These are phyloP conservation scores for Macrochelys suwanniensis DNA, from an alignment of 2,797 vertebrate genomes.

Conservation along the genomic window DNA sequence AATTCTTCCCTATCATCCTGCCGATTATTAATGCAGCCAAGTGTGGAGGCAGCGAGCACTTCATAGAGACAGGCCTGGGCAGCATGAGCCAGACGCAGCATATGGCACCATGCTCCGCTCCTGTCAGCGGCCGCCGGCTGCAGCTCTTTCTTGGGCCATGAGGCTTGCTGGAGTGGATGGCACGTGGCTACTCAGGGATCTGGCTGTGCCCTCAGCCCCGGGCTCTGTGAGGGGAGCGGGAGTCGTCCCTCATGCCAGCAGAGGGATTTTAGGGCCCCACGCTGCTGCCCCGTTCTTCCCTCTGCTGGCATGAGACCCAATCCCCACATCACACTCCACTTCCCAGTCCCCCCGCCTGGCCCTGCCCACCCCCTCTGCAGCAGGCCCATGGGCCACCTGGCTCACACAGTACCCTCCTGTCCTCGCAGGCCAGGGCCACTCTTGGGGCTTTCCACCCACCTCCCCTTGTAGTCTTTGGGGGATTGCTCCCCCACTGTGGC, in stretches of 20 bases:
- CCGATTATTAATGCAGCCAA: conserved; percentile 71
- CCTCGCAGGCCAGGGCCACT: neutral
- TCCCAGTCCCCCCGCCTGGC: neutral
- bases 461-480: neutral
- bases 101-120: neutral
- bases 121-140: fast-evolving
- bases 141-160: neutral
- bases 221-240: neutral
- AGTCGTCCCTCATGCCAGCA: neutral
- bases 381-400: neutral
- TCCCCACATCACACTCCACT: neutral
- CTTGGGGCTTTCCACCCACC: neutral
- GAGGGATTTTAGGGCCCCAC: neutral
- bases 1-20: conserved; percentile 72
- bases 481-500: neutral
- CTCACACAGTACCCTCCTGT: neutral
- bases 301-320: neutral
- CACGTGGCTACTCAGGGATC: neutral
- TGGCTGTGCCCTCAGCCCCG: fast-evolving
- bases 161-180: neutral
- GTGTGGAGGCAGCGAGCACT: conserved; percentile 40
- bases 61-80: neutral
- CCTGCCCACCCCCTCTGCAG: neutral
- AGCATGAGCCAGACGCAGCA: neutral
- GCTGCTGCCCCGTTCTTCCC: neutral